phyloP scores from a whole-genome alignment of 2,888 invertebrate species.

The Cephalotes varians region DNA sequence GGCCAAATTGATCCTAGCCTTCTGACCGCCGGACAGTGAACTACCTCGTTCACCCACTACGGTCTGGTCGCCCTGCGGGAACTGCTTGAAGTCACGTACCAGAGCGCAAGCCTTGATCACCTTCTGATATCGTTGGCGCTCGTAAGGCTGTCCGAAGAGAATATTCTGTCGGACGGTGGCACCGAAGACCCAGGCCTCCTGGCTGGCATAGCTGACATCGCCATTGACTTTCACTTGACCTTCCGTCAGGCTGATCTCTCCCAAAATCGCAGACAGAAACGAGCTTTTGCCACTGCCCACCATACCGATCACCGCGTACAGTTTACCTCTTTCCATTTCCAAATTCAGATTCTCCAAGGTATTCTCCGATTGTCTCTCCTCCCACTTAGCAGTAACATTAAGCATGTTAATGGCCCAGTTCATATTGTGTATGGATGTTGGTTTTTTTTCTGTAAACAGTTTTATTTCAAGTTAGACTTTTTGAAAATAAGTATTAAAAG shows the following conservation, averaged over 20 bases:
- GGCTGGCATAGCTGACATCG: conserved; percentile 91
- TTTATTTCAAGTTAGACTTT: background rate
- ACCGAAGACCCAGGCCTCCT: conserved; percentile 95
- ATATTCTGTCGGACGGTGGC: conserved; percentile 94
- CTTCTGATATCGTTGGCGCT: conserved; percentile 87
- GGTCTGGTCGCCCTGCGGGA: conserved; percentile 90
- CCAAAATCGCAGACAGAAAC: conserved; percentile 90
- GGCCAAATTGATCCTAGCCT: conserved; percentile 92
- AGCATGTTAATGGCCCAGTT: conserved; percentile 77
- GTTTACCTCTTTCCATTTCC: conserved; percentile 87
- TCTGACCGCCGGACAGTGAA: conserved; percentile 91
- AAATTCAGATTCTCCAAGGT: conserved; percentile 87
- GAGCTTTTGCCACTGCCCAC: conserved; percentile 92
- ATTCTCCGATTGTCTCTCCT: conserved; percentile 85
- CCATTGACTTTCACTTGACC: conserved; percentile 90
- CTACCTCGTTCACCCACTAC: conserved; percentile 91
- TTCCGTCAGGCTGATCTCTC: conserved; percentile 88
- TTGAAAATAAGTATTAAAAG: background rate
- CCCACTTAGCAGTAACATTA: conserved; percentile 86
- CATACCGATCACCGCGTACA: conserved; percentile 91
- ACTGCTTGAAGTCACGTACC: conserved; percentile 87
- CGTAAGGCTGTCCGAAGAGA: conserved; percentile 91
- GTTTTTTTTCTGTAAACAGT: conserved; percentile 59
- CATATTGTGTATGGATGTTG: conserved; percentile 49
- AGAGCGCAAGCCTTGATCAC: conserved; percentile 85